Evolutionary conservation across 2,113 vertebrate genomes (phyloP), one percentile per base, ranked within the genome.

Genomic region (Elephantulus edwardii): DNA sequence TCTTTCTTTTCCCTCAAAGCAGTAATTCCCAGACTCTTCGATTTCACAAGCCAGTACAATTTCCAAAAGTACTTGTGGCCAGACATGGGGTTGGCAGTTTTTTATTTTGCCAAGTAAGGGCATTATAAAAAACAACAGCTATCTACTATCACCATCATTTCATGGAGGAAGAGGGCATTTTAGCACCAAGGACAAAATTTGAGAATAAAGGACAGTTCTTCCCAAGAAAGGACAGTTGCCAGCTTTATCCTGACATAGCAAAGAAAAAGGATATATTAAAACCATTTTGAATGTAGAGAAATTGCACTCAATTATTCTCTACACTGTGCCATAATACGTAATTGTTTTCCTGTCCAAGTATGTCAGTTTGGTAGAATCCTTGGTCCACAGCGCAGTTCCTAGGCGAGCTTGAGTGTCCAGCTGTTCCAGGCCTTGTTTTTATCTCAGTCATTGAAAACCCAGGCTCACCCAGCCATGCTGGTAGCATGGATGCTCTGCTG

Each of bases 161-260:
- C 71, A 30, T 88, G 74, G 42, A 56, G 79, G 93, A 96, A 92
- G n/a, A 96, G 90, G 90, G 83, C 95, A 83, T 96, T 92, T 92
- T 94, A 94, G 86, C 76, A 93, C 88, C 90, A 95, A 93, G 95
- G 94, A 96, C 90, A 93, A 46, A 81, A 94, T 93, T 86, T 90
- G 88, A 91, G 83, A 90, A 90, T 86, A 96, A 96, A 93, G 93
- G 95, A 93, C 93, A 86, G 72, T 81, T 95, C 91, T 94, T 88
- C 66, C 86, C 75, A 88, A 88, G 89, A 95, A 92, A 95, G 95
- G 94, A 88, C 64, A 85, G 75, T 93, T 91, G 93, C 90, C 95
- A 95, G 93, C 88, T 91, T 89, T 79, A 71, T 54, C 54, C 66
- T 85, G 70, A 84, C 24, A 2, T 90, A 84, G 91, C 72, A 40